Base-by-base conservation (phyloP, 2,888 invertebrate species). In the Apamea anceps region DNA sequence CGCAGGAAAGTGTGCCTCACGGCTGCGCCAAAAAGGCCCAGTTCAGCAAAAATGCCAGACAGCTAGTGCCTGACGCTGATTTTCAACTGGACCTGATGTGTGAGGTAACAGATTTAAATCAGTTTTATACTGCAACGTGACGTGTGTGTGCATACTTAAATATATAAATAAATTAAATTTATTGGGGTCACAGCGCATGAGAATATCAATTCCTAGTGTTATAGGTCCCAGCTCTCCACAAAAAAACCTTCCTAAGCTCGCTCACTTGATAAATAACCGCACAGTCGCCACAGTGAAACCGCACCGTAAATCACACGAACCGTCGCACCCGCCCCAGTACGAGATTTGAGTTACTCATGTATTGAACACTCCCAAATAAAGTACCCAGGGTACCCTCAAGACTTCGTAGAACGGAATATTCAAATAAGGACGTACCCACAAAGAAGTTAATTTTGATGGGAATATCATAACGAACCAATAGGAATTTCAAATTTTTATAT, bases 401-500 rank as follows among this genome's bases (percentile, higher is more conserved):
- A 60, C 72, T 83, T 77, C 72, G 60, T 70, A 79, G 72, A 87
- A 84, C 86, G 79, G 48, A 85, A 85, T 87, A 90, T 90, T 90
- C 90, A 87, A 90, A 88, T 85, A 73, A 83, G 81, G 72, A 1
- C n/a, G n/a, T 62, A 62, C 65, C 85, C 86, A 90, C 90, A 89
- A 90, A 89, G 88, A 84, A 84, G 85, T 85, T 89, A 91, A 91
- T 91, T 89, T 87, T 88, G 89, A 91, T 88, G 86, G 87, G 85
- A 88, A 90, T 86, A 84, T 88, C 88, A 88, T 79, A 85, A 88
- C 82, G 87, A 87, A 82, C 77, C 73, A 84, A 92, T 91, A 72
- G 28, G 90, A 91, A 90, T 88, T 91, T 90, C 88, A 89, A 91
- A 90, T 91, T 89, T 86, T 87, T 83, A 85, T 85, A 80, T 82